Evolutionary conservation across 92 coral and sea anemone genomes (phyloP).

Genomic region (Heteractis magnifica): DNA sequence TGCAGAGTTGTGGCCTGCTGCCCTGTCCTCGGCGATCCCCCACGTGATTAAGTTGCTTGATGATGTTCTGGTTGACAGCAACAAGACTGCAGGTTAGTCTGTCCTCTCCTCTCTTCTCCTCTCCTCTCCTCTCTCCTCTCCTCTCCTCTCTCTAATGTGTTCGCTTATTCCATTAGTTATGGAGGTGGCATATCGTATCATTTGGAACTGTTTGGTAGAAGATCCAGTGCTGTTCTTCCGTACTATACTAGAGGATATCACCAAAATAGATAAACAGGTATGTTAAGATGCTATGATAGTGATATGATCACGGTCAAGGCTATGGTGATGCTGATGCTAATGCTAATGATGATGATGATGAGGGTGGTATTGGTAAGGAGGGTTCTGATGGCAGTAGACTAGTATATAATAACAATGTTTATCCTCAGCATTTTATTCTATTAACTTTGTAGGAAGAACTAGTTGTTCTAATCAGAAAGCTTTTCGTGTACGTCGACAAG

Average conservation of each 20-base stretch:
- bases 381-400: neutral
- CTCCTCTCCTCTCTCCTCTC: neutral
- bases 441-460: constrained; percentile 70
- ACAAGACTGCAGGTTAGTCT: constrained; percentile 75
- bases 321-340: neutral
- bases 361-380: neutral
- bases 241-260: constrained; percentile 85
- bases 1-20: constrained; percentile 96
- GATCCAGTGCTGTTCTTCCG: constrained; percentile 94
- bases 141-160: neutral
- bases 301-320: neutral
- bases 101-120: neutral
- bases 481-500: constrained; percentile 75
- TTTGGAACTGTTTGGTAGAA: constrained; percentile 92
- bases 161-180: constrained; percentile 55
- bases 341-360: neutral
- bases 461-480: constrained; percentile 74
- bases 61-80: constrained; percentile 81
- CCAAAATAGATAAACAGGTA: constrained; percentile 94
- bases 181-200: constrained; percentile 79
- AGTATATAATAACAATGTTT: neutral
- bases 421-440: neutral
- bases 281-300: neutral
- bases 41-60: constrained; percentile 84
- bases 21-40: constrained; percentile 93